phyloP scores from a whole-genome alignment of 37 sponge, comb jelly and placozoan species.

The Ianthella basta region DNA sequence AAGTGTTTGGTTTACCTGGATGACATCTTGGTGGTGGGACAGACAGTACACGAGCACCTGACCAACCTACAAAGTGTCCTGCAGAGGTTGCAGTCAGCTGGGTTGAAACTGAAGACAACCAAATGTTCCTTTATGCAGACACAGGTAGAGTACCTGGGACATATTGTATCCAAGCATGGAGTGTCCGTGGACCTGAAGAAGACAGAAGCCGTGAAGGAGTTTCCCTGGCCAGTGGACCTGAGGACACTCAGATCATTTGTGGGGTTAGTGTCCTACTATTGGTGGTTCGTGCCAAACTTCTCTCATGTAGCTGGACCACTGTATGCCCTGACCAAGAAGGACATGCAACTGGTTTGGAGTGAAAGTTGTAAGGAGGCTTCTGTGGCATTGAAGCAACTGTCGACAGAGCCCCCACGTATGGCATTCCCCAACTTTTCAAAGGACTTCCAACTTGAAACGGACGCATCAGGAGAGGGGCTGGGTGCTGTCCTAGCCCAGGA shows the following conservation, averaged over 20 bases:
- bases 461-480: background rate
- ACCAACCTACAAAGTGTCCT: slow-evolving; percentile 4
- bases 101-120: slow-evolving; percentile 36
- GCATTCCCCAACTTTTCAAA: slow-evolving; percentile 28
- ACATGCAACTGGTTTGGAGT: slow-evolving; percentile 4
- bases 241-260: too few species aligned
- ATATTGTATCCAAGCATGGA: too few species aligned
- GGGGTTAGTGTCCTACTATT: background rate
- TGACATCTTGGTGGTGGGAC: slow-evolving; percentile 40
- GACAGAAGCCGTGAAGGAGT: too few species aligned
- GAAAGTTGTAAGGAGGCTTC: slow-evolving; percentile 4
- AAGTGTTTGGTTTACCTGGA: slow-evolving; percentile 37
- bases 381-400: background rate
- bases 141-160: too few species aligned
- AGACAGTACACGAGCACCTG: slow-evolving; percentile 19
- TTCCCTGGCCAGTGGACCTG: too few species aligned
- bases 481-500: slow-evolving; percentile 23
- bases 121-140: too few species aligned
- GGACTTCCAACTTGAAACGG: too few species aligned
- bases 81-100: background rate
- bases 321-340: slow-evolving; percentile 31
- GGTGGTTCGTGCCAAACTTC: slow-evolving; percentile 11
- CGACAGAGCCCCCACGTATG: background rate
- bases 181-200: too few species aligned
- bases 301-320: slow-evolving; percentile 26